Percentiles rank a stretch among this genome's conserved stretches.
Evolutionary conservation across 30 jellyfish, hydroid and myxozoan species (phyloP).

Genomic region (Cassiopea xamachana): DNA sequence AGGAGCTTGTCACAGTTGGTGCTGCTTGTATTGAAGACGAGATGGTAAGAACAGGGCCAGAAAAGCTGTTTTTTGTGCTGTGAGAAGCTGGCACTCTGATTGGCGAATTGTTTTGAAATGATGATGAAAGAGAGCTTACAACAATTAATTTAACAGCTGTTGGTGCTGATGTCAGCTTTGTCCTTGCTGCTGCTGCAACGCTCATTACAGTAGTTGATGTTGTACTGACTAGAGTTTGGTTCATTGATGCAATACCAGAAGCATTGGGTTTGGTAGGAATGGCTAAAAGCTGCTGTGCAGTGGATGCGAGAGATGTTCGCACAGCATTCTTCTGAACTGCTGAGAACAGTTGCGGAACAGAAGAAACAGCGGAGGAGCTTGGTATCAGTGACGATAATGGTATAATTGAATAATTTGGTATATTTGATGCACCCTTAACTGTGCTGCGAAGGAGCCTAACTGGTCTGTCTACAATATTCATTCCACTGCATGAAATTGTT

Average conservation of each 20-base stretch:
- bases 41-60: neutral
- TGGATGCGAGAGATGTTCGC: slow-evolving; percentile 2
- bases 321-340: slow-evolving; percentile 20
- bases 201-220: neutral
- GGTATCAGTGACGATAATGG: slow-evolving; percentile 53
- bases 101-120: neutral
- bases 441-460: slow-evolving; percentile 67
- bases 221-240: neutral
- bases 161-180: neutral
- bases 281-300: slow-evolving; percentile 25
- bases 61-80: neutral
- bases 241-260: neutral
- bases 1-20: neutral
- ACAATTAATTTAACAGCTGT: slow-evolving; percentile 43
- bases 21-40: neutral
- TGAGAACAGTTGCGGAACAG: slow-evolving; percentile 45
- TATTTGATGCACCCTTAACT: slow-evolving; percentile 11
- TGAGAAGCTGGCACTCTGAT: neutral
- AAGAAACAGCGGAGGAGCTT: slow-evolving; percentile 59
- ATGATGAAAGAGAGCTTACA: slow-evolving; percentile 26
- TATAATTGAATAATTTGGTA: slow-evolving; percentile 55
- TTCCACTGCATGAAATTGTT: neutral
- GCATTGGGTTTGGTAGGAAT: neutral
- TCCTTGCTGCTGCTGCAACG: neutral
- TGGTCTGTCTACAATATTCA: slow-evolving; percentile 5